phyloP scores from a whole-genome alignment of 2,113 vertebrate genomes.

The Pelodiscus sinensis region DNA sequence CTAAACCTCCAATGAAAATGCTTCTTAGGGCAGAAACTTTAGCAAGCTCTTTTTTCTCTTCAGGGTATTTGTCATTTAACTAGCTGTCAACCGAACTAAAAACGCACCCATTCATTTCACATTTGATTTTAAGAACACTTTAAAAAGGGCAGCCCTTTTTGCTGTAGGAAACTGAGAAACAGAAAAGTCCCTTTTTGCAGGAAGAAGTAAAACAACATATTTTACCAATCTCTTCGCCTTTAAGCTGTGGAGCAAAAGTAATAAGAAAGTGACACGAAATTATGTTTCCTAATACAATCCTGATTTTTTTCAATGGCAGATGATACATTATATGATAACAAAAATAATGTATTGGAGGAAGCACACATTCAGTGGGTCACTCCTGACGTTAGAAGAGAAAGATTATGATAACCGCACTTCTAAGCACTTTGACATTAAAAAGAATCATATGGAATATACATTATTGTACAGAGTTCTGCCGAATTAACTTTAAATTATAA shows the following conservation, averaged over 20 bases:
- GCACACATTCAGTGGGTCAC: neutral
- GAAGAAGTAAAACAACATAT: neutral
- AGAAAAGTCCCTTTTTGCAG: slow-evolving; percentile 9
- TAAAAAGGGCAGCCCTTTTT: neutral
- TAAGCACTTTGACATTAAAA: neutral
- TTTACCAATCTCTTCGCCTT: neutral
- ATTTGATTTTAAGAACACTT: neutral
- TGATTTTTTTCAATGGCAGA: neutral
- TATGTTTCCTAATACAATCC: neutral
- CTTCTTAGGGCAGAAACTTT: neutral
- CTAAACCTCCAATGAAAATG: neutral
- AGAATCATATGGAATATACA: slow-evolving; percentile 15
- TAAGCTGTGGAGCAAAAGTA: neutral
- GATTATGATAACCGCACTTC: neutral
- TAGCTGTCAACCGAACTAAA: neutral
- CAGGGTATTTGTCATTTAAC: neutral
- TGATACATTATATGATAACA: neutral
- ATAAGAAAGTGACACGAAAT: neutral
- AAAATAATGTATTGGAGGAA: neutral
- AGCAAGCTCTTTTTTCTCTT: neutral
- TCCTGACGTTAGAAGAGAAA: neutral
- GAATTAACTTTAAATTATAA: neutral
- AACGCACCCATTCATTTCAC: neutral
- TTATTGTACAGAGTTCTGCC: neutral
- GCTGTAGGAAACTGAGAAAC: neutral